Percentiles rank a stretch among this genome's conserved stretches.
phyloP scores from a whole-genome alignment of 2,113 vertebrate species.

The Syngnathus typhle region DNA sequence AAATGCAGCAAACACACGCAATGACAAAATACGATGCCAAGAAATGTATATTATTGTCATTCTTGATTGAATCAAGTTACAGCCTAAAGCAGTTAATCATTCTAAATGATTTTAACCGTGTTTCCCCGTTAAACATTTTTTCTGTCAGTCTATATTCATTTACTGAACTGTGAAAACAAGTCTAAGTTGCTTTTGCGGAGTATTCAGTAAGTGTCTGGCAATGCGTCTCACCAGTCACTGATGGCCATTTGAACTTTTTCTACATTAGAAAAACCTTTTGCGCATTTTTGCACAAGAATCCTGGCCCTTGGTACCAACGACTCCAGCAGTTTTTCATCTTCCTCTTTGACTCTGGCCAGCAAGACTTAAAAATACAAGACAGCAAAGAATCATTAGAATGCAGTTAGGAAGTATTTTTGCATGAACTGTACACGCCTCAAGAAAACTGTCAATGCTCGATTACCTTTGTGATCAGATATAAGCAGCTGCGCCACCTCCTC shows the following conservation, averaged over 20 bases:
- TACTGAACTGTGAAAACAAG: not conserved
- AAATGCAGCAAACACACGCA: not conserved
- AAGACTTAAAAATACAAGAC: conserved; percentile 51
- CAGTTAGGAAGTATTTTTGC: not conserved
- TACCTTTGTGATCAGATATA: conserved; percentile 67
- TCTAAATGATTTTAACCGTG: not conserved
- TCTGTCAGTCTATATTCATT: not conserved
- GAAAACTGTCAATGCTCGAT: not conserved
- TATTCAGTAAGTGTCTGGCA: not conserved
- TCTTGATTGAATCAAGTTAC: not conserved
- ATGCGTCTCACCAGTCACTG: conserved; percentile 69
- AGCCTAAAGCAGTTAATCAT: not conserved
- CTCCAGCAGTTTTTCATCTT: conserved; percentile 62
- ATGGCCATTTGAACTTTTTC: conserved; percentile 62
- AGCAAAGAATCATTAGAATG: not conserved
- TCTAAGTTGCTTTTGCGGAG: not conserved
- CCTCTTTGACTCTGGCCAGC: conserved; percentile 52
- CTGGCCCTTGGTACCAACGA: conserved; percentile 61
- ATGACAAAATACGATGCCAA: not conserved
- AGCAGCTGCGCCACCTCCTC: conserved; percentile 43
- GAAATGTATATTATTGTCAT: not conserved
- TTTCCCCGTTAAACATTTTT: not conserved
- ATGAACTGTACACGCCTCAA: too few relatives aligned
- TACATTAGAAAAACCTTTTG: conserved; percentile 55
- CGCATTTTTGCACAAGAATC: conserved; percentile 52